A percentile compares a stretch with the other conserved stretches of the same genome.
Evolutionary conservation across 1,140 invertebrate species (phyloP).

Genomic region (silkworm (Bombyx mori)): DNA sequence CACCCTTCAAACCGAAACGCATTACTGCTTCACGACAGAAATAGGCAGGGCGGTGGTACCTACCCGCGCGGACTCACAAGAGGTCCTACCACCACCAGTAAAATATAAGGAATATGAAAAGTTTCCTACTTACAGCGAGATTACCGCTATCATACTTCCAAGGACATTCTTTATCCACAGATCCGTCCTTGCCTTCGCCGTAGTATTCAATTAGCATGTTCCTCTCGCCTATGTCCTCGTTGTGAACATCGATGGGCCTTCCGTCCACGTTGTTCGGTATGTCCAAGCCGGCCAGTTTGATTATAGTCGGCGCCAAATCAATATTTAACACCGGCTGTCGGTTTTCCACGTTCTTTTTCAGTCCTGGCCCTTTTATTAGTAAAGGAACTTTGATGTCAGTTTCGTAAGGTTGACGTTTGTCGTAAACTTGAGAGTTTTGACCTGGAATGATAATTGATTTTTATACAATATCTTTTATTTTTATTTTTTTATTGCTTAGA

Average conservation of each 20-base stretch:
- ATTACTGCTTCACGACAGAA: too few species aligned
- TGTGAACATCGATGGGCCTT: slow-evolving; percentile 64
- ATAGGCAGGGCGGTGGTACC: too few species aligned
- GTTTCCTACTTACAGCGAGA: slow-evolving; percentile 68
- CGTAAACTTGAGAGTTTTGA: slow-evolving; percentile 88
- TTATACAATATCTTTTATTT: too few species aligned
- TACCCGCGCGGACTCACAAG: too few species aligned
- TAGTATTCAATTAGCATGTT: slow-evolving; percentile 83
- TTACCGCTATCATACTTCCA: slow-evolving; percentile 67
- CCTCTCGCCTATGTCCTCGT: slow-evolving; percentile 45
- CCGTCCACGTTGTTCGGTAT: slow-evolving; percentile 77
- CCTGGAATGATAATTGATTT: slow-evolving; percentile 65
- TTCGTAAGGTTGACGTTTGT: slow-evolving; percentile 92
- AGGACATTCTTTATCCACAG: slow-evolving; percentile 71
- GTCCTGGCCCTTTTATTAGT: slow-evolving; percentile 82
- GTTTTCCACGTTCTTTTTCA: slow-evolving; percentile 64
- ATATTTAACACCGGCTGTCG: slow-evolving; percentile 79
- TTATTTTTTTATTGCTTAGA: too few species aligned
- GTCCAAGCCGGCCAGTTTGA: slow-evolving; percentile 75
- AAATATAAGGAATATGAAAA: not conserved
- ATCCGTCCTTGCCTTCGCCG: slow-evolving; percentile 77
- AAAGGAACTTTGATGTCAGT: slow-evolving; percentile 89
- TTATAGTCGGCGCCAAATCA: slow-evolving; percentile 86
- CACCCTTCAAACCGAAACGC: too few species aligned
- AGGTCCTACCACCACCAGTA: not conserved